Percentiles rank a stretch among this genome's conserved stretches.
Conservation (phyloP, 2,888 invertebrate species). For the Aplocera efformata region DNA sequence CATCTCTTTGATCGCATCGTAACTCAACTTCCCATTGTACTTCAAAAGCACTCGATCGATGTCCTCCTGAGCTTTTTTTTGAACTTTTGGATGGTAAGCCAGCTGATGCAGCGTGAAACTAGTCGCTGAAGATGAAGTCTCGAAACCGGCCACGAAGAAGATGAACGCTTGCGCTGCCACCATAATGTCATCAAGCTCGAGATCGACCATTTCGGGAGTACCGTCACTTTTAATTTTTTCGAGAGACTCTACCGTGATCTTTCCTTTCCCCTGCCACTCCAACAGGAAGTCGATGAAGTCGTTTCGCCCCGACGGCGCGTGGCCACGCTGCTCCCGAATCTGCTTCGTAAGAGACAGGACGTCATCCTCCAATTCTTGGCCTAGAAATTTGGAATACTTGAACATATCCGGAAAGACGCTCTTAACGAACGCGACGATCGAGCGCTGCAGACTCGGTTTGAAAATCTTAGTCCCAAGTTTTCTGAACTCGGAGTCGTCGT, state of each 20-base stretch:
- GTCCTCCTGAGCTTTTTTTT: conserved; percentile 46
- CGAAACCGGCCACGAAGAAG: conserved; percentile 70
- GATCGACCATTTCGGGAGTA: conserved; percentile 30
- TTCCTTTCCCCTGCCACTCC: conserved; percentile 44
- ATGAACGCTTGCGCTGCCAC: conserved; percentile 56
- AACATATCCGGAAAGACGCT: conserved; percentile 44
- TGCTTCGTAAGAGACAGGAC: conserved; percentile 10
- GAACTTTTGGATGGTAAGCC: conserved; percentile 49
- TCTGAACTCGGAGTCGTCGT: conserved; percentile 51
- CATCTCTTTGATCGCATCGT: conserved; percentile 59
- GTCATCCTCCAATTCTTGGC: conserved; percentile 43
- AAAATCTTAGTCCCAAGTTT: conserved; percentile 50
- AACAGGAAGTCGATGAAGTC: conserved; percentile 51
- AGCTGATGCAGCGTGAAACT: conserved; percentile 58
- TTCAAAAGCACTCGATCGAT: conserved; percentile 45
- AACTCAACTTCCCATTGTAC: conserved; percentile 45
- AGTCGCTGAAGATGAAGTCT: conserved; percentile 68
- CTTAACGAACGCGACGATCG: conserved; percentile 37
- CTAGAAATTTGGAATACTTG: conserved; percentile 37
- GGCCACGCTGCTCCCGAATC: conserved; percentile 32
- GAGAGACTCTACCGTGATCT: conserved; percentile 41
- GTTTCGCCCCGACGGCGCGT: conserved; percentile 47
- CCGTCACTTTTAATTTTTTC: conserved; percentile 41
- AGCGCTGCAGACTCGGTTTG: conserved; percentile 22
- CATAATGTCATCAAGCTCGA: conserved; percentile 45